Base-by-base conservation (phyloP, 2,888 invertebrate genomes). In the Tortricodes alternella region DNA sequence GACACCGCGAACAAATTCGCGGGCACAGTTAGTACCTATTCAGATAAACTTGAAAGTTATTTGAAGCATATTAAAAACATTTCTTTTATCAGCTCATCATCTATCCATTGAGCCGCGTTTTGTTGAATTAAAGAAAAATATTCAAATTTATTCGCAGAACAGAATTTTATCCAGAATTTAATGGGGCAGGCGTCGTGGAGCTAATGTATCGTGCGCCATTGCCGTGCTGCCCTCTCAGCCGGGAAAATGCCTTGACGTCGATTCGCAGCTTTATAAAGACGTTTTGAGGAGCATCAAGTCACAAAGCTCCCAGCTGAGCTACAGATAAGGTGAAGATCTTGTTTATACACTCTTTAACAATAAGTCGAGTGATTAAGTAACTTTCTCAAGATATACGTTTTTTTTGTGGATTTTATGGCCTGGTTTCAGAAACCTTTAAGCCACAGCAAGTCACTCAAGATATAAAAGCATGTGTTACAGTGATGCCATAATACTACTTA, bases 191-290 rank as follows among this genome's bases (percentile, higher is more conserved):
- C 64, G 61, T 77, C 66, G 62, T 66, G 66, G 62, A 73, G 68
- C 75, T 80, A 89, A 89, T 89, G 88, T 83, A 65, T 80, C 70
- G 85, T 70, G 63, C 67, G 62, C 74, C 70, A 75, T 80, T 77
- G 70, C 74, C 68, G 73, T 32, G 29, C 32, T 69, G 82, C 77
- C 73, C 80, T 83, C 73, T 82, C 76, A 73, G 65, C 68, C 70
- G 85, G 74, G 74, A 72, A 78, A 76, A 85, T 80, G 79, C 58
- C 62, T 62, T 88, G 85, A 88, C 87, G 89, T 83, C 75, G 62
- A 67, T 57, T 48, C 48, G 55, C 29, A 43, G 66, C 80, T 78
- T 79, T 86, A 88, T 87, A 89, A 83, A 83, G 80, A 73, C 73
- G 67, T 62, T 68, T 62, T 43, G 19, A 38, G 5, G 32, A 27